Conservation (phyloP, 2,113 vertebrate genomes). For the Oceanites oceanicus region DNA sequence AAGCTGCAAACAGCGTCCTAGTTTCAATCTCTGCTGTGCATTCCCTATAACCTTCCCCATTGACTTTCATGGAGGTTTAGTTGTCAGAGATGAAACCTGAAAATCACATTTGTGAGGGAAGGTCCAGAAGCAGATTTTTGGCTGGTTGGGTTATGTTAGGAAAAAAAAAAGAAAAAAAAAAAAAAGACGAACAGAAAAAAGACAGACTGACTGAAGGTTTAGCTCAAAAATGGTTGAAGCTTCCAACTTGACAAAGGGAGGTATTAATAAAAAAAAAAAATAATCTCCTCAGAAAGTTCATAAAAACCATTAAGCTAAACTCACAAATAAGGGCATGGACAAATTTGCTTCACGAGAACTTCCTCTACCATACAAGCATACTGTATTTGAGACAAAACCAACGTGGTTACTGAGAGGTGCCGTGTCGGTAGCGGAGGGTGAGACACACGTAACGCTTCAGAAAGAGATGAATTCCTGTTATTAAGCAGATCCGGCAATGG, state of each 20-base stretch:
- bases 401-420: neutral
- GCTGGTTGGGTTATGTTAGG: neutral
- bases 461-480: neutral
- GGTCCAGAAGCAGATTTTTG: neutral
- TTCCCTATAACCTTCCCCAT: neutral
- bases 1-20: neutral
- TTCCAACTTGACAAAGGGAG: neutral
- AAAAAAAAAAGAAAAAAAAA: no score
- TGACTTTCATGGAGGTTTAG: neutral
- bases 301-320: neutral
- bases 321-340: neutral
- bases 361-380: neutral
- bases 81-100: neutral
- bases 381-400: neutral
- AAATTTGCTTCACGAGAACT: neutral
- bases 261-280: neutral
- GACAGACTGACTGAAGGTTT: neutral
- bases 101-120: neutral
- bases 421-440: rapidly evolving
- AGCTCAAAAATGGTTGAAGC: neutral
- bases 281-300: neutral
- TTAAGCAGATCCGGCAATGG: neutral
- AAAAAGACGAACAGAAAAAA: neutral
- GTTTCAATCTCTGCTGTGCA: neutral
- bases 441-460: neutral